A percentile compares a stretch with the other conserved stretches of the same genome.
phyloP scores from a whole-genome alignment of 2,113 vertebrate genomes.

The Sinocyclocheilus rhinocerous region DNA sequence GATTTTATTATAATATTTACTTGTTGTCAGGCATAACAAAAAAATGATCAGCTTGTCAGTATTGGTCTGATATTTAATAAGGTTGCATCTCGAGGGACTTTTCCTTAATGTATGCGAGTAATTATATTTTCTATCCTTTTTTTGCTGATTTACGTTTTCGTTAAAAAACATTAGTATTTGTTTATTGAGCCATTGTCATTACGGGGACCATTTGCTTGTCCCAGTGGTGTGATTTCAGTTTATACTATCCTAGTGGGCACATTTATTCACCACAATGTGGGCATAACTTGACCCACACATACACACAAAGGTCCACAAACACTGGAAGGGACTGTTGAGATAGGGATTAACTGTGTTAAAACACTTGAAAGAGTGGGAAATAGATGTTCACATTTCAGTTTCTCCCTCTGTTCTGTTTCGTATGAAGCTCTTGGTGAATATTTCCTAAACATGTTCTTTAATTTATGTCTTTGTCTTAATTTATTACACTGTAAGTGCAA shows the following conservation, averaged over 20 bases:
- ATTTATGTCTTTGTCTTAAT: neutral
- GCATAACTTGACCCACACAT: neutral
- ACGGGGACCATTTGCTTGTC: neutral
- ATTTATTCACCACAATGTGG: neutral
- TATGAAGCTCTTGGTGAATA: constrained; percentile 24
- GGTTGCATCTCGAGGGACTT: too few relatives aligned
- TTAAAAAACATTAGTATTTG: neutral
- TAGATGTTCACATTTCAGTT: constrained; percentile 57
- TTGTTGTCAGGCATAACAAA: too few relatives aligned
- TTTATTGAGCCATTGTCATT: neutral
- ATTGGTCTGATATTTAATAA: too few relatives aligned
- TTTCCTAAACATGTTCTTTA: constrained; percentile 13
- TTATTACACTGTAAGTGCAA: neutral
- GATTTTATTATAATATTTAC: too few relatives aligned
- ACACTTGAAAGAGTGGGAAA: constrained; percentile 65
- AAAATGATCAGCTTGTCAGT: too few relatives aligned
- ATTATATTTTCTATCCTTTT: too few relatives aligned
- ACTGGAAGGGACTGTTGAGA: constrained; percentile 48
- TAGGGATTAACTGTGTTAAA: constrained; percentile 55
- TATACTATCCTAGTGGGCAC: neutral
- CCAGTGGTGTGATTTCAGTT: neutral
- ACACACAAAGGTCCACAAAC: neutral
- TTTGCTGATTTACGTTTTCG: neutral
- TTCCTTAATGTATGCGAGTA: too few relatives aligned
- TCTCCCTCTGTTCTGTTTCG: constrained; percentile 13